phyloP scores from a whole-genome alignment of 23 tunicate genomes.

The Diplosoma virens region DNA sequence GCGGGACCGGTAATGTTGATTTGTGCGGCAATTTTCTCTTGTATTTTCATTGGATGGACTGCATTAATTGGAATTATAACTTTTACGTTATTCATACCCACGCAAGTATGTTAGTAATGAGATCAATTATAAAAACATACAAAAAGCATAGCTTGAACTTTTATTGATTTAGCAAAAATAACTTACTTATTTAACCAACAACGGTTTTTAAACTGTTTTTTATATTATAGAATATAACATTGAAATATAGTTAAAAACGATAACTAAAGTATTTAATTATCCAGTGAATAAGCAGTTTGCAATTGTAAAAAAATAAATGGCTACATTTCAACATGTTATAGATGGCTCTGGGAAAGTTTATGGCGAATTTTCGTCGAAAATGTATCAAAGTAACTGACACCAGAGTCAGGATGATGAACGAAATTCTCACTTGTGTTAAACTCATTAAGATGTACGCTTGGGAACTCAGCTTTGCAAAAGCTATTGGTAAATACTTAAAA shows the following conservation, averaged over 20 bases:
- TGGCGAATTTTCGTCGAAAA: slow-evolving; percentile 60
- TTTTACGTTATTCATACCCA: slow-evolving; percentile 65
- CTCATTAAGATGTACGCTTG: slow-evolving; percentile 95
- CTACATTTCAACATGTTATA: too few species aligned
- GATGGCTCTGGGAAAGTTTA: slow-evolving; percentile 44
- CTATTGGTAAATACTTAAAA: slow-evolving; percentile 69
- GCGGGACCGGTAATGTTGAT: slow-evolving; percentile 79
- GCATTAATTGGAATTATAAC: slow-evolving; percentile 65
- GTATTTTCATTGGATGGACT: slow-evolving; percentile 79
- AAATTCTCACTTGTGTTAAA: slow-evolving; percentile 82
- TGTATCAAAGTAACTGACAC: slow-evolving; percentile 60
- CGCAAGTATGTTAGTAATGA: slow-evolving; percentile 52
- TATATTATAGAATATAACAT: too few species aligned
- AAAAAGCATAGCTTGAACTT: too few species aligned
- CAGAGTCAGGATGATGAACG: slow-evolving; percentile 95
- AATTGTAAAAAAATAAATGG: too few species aligned
- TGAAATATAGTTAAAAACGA: too few species aligned
- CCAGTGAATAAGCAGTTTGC: too few species aligned
- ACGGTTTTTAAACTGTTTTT: too few species aligned
- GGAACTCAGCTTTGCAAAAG: slow-evolving; percentile 85
- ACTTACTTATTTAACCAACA: too few species aligned
- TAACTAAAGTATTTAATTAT: too few species aligned
- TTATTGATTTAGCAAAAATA: too few species aligned
- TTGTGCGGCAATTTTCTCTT: slow-evolving; percentile 49
- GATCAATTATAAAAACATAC: too few species aligned